These are phyloP conservation scores for Oxystoma pomonae DNA, from an alignment of 2,888 invertebrate species.

Conservation along the genomic window DNA sequence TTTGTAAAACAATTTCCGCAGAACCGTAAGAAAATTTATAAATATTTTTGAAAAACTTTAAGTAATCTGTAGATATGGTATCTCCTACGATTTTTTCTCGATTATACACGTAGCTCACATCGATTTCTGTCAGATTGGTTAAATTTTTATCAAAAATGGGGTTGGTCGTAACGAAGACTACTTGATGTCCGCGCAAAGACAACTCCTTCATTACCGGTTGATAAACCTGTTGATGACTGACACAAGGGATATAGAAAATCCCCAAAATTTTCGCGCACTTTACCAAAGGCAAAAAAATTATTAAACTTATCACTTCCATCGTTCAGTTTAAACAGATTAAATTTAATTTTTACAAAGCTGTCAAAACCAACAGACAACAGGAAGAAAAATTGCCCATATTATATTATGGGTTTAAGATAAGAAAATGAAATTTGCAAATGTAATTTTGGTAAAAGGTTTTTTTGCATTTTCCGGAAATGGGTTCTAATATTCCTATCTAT, in stretches of 20 bases:
- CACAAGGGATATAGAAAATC: constrained; percentile 45
- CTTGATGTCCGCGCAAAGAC: constrained; percentile 48
- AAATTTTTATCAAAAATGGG: constrained; percentile 44
- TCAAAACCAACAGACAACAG: too few relatives aligned
- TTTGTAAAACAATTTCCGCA: neutral
- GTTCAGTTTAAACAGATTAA: too few relatives aligned
- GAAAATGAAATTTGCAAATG: too few relatives aligned
- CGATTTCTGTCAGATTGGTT: constrained; percentile 45
- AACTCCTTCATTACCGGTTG: constrained; percentile 47
- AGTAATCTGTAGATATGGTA: neutral
- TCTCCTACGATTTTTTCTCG: neutral
- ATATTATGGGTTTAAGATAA: too few relatives aligned
- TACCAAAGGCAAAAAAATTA: neutral
- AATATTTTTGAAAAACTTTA: neutral
- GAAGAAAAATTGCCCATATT: too few relatives aligned
- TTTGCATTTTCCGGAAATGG: too few relatives aligned
- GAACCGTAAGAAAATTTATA: neutral
- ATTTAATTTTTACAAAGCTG: too few relatives aligned
- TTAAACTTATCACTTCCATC: neutral
- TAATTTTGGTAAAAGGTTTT: too few relatives aligned
- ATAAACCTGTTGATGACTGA: constrained; percentile 51
- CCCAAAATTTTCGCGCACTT: constrained; percentile 44
- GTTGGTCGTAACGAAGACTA: constrained; percentile 46
- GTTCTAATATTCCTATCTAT: too few relatives aligned
- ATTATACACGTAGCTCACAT: constrained; percentile 39